A percentile compares a stretch with the other conserved stretches of the same genome.
These are phyloP conservation scores for Lepus europaeus DNA, from an alignment of 2,113 vertebrate genomes.

Conservation along the genomic window DNA sequence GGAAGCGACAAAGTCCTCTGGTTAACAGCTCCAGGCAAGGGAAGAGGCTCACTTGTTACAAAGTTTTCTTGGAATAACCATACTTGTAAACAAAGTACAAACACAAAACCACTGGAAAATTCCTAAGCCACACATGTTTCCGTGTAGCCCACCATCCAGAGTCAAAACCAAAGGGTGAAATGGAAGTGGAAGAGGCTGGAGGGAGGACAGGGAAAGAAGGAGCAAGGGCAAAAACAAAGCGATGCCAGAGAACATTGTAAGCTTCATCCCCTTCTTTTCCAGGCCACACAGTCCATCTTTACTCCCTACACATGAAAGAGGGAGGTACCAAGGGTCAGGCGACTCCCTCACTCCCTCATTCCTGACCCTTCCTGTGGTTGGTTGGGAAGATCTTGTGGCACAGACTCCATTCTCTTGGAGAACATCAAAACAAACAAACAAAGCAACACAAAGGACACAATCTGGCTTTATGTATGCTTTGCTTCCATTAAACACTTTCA, in stretches of 20 bases:
- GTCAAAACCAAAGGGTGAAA: background rate
- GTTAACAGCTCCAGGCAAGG: background rate
- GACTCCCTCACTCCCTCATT: background rate
- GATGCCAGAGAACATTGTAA: background rate
- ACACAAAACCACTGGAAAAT: slow-evolving; percentile 37
- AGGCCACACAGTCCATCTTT: background rate
- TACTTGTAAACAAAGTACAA: slow-evolving; percentile 48
- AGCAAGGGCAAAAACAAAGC: background rate
- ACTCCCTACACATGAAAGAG: background rate
- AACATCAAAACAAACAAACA: background rate
- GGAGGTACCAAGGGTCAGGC: background rate
- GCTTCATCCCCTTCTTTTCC: background rate
- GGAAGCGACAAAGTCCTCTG: background rate
- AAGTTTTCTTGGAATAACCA: background rate
- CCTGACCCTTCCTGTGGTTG: background rate
- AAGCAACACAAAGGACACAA: background rate
- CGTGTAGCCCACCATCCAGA: background rate
- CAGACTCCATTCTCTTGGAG: background rate
- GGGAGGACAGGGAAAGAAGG: background rate
- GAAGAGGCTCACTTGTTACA: slow-evolving; percentile 5
- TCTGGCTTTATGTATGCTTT: slow-evolving; percentile 19
- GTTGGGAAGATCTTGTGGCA: background rate
- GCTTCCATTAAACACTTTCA: slow-evolving; percentile 49
- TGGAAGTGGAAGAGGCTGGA: background rate
- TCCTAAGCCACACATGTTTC: background rate